phyloP scores from a whole-genome alignment of 2,113 vertebrate species.

The Misgurnus mizolepis region DNA sequence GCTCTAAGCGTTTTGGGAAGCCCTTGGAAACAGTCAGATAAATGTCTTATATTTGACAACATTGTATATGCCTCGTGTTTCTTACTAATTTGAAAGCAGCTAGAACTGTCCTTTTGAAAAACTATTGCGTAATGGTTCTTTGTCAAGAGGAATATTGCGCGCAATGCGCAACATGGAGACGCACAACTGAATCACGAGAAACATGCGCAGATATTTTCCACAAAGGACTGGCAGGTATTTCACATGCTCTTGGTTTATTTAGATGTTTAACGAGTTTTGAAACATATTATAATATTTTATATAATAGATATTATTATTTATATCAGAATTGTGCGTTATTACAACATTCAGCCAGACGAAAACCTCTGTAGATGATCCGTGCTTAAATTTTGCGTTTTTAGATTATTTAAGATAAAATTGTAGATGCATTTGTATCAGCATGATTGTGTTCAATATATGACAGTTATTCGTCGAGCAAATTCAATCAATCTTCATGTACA shows the following conservation, averaged over 20 bases:
- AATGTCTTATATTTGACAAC: not conserved
- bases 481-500: not conserved
- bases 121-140: not conserved
- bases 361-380: not conserved
- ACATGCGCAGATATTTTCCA: slow-evolving; percentile 21
- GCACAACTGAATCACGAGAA: not conserved
- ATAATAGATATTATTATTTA: no score
- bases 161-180: slow-evolving; percentile 40
- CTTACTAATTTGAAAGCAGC: not conserved
- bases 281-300: not conserved
- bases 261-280: not conserved
- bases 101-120: not conserved
- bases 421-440: not conserved
- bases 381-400: not conserved
- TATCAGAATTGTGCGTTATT: no score
- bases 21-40: slow-evolving; percentile 38
- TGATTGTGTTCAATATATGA: not conserved
- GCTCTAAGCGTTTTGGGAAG: slow-evolving; percentile 56
- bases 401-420: not conserved
- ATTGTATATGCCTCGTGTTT: not conserved
- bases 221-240: slow-evolving; percentile 31
- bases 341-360: not conserved
- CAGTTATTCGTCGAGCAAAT: not conserved
- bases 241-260: not conserved
- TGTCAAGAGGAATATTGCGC: slow-evolving; percentile 37